Conservation (phyloP, 37 sponge, comb jelly and placozoan genomes). For the Halichondria panicea region DNA sequence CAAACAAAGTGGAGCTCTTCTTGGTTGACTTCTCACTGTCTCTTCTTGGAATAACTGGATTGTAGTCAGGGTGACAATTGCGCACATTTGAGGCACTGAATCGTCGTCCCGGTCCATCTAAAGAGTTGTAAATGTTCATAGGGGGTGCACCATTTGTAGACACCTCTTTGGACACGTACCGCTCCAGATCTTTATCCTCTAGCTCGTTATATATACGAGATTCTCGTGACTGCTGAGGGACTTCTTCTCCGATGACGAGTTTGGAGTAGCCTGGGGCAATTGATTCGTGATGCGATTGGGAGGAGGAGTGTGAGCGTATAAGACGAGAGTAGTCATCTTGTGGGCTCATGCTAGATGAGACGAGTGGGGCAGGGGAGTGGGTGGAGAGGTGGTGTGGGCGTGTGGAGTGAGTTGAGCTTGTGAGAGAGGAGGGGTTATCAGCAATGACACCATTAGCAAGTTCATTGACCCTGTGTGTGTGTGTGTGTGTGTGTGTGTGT, state of each 20-base stretch:
- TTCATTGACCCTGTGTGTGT: constrained; percentile 91
- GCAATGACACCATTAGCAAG: constrained; percentile 45
- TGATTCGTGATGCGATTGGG: background rate
- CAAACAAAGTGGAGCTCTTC: background rate
- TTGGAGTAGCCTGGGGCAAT: background rate
- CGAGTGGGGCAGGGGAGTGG: background rate
- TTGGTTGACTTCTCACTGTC: background rate
- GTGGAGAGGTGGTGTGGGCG: background rate
- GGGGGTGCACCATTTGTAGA: background rate
- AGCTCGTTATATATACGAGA: background rate
- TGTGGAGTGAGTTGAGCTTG: too few species aligned
- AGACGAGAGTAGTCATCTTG: background rate
- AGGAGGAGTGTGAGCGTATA: background rate
- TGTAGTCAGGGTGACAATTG: background rate
- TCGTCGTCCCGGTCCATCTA: background rate
- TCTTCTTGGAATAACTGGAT: background rate
- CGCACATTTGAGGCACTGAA: too few species aligned
- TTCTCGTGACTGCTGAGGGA: background rate
- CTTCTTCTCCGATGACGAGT: background rate
- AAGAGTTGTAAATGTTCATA: constrained; percentile 3
- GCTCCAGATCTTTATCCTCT: background rate
- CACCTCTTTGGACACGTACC: background rate
- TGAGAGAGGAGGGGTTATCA: background rate
- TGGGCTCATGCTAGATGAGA: background rate
- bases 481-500: constrained; percentile 53